Evolutionary conservation across 1,140 invertebrate genomes (phyloP), one percentile per base, ranked within the genome.

Genomic region (Euschistus heros): DNA sequence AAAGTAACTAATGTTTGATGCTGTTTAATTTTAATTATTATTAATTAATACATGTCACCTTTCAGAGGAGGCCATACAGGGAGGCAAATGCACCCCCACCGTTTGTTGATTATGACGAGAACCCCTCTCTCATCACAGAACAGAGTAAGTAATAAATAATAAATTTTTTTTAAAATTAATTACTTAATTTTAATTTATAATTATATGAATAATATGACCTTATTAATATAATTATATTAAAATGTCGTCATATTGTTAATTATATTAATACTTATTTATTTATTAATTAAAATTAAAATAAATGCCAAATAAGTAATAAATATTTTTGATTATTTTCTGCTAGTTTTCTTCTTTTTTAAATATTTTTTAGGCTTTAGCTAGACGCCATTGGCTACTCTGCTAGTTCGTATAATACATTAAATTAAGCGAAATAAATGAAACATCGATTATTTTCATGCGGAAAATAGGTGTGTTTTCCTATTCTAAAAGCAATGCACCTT

Each of bases 81-180:
- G 46, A 52, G 15, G 50, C 37, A 8, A 64, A 33, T 14, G 24
- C 26, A 33, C 63, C 57, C 24, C 57, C 65, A 4, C 37, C 44
- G 13, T 26, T 52, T 17, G 57, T 60, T 20, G 57, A 62, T 27
- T 44, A 66, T 20, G 65, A 62, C 10, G 46, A 30, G 54, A 65
- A 65, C 24, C 63, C 63, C 2, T 47, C 63, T 15, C 24, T 54
- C n/a, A 65, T 65, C 63, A 65, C 63, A 33, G 63, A 65, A 44
- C 63, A 65, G 27, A 65, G 63, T 65, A 65, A 59, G 63, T 55
- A 55, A 6, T 3, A 17, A 18, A 1, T 26, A 24, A 2, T 15
- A 62, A 37, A 24, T 22, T 24, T 20, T 47, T 18, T 55, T 20
- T 55, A 55, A 10, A 22, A 22, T 55, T 24, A 55, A 20, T 24